These are phyloP conservation scores for Pogonophryne albipinna DNA, from an alignment of 2,797 vertebrate genomes.

Conservation along the genomic window DNA sequence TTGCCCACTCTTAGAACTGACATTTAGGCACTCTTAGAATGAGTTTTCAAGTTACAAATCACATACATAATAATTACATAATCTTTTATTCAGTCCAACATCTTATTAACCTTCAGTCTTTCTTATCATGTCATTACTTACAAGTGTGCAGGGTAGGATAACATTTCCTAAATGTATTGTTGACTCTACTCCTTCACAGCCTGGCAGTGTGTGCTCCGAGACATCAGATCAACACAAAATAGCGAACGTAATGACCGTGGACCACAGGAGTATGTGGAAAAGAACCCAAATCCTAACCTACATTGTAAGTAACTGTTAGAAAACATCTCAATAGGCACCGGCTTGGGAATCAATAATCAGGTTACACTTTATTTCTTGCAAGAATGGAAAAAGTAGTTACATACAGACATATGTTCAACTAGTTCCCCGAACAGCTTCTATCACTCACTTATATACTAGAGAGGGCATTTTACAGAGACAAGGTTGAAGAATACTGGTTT, in stretches of 20 bases:
- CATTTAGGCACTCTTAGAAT: background rate
- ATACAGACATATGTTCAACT: too few species aligned
- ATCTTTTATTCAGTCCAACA: background rate
- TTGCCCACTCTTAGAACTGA: background rate
- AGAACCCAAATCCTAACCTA: slow-evolving; percentile 95
- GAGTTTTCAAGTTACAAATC: too few species aligned
- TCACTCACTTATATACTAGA: too few species aligned
- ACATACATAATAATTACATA: too few species aligned
- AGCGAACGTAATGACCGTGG: slow-evolving; percentile 92
- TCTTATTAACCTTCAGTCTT: background rate
- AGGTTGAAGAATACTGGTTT: too few species aligned
- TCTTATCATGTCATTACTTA: background rate
- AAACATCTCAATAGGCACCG: too few species aligned
- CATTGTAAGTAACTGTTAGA: slow-evolving; percentile 88
- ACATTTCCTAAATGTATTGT: background rate
- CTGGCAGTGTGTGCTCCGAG: slow-evolving; percentile 97
- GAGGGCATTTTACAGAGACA: too few species aligned
- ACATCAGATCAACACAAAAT: slow-evolving; percentile 92
- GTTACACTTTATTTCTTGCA: too few species aligned
- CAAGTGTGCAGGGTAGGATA: background rate
- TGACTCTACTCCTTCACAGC: slow-evolving; percentile 78
- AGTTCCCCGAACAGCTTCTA: too few species aligned
- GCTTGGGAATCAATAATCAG: too few species aligned
- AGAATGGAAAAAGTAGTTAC: too few species aligned
- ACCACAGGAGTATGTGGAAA: slow-evolving; percentile 98